Evolutionary conservation across 2,888 invertebrate genomes (phyloP), one percentile per base, ranked within the genome.

Genomic region (Eueremaeus valkanovi): DNA sequence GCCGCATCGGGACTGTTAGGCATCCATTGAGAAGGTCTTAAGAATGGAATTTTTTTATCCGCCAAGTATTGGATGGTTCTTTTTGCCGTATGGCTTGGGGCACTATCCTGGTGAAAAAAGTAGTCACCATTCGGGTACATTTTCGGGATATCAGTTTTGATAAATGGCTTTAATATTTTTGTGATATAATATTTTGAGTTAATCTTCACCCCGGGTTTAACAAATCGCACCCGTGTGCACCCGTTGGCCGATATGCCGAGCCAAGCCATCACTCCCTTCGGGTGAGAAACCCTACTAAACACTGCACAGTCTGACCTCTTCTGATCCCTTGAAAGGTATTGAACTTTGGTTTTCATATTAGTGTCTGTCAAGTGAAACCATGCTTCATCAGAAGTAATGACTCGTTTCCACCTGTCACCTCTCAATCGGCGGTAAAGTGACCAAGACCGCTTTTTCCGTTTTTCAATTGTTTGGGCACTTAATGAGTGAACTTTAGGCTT

Each of bases 41-140:
- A 40, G 11, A 72, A 75, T 3, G 58, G 9, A 16, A 75, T 45
- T 21, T 75, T 75, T 29, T 75, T 5, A 0, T 49, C 33, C 9
- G 27, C 27, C 13, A 75, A 24, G 58, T 58, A 75, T 1, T 58
- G n/a, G 13, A 75, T 21, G 13, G 75, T 75, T 31, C 36, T 40
- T 75, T 72, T 72, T 8, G 75, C 36, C 21, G 42, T 9, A 45
- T 75, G 75, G 31, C 72, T 36, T 1, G 75, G 75, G 0, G 75
- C 75, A 0, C 72, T 72, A 63, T 75, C 75, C 40, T 75, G 75
- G n/a, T 75, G 75, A n/a, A 75, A 72, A 3, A 72, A 0, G 31
- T 31, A 72, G 33, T 70, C 42, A 9, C 42, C 42, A 68, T 68
- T 40, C 24, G 68, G 68, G 68, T 68, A 68, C 1, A 68, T 11